Conservation (phyloP, 2,113 vertebrate species). For the Motacilla tschutschensis region DNA sequence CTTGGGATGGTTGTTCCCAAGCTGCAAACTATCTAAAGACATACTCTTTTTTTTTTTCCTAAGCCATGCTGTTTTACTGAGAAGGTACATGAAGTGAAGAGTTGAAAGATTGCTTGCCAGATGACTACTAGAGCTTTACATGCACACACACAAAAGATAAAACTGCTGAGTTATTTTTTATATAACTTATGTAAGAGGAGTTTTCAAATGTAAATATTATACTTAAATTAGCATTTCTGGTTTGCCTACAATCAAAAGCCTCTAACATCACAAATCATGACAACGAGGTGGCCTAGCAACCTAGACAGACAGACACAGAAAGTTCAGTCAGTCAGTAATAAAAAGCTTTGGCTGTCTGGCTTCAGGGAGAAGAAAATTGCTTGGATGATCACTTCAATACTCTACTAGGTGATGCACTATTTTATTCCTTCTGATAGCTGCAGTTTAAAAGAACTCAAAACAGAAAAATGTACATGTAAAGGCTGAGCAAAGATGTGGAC, state of each 20-base stretch:
- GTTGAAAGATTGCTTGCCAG: not conserved
- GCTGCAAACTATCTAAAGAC: not conserved
- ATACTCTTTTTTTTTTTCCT: not conserved
- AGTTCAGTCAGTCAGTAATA: constrained; percentile 58
- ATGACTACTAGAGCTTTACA: not conserved
- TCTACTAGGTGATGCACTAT: constrained; percentile 44
- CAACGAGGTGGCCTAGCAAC: constrained; percentile 11
- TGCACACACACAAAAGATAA: not conserved
- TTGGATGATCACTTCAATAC: constrained; percentile 53
- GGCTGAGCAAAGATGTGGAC: constrained; percentile 47
- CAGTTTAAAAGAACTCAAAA: constrained; percentile 57
- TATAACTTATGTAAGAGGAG: not conserved
- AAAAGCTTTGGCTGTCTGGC: constrained; percentile 58
- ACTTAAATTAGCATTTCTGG: constrained; percentile 6
- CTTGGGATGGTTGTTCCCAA: fast-evolving
- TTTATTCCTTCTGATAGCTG: constrained; percentile 63
- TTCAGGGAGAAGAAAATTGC: constrained; percentile 60
- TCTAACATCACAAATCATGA: constrained; percentile 2
- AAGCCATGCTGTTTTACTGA: not conserved
- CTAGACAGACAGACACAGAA: constrained; percentile 35
- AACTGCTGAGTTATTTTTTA: not conserved
- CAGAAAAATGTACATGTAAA: constrained; percentile 34
- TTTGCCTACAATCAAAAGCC: constrained; percentile 24
- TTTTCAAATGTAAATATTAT: constrained; percentile 13
- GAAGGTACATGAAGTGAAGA: not conserved